Evolutionary conservation across 2,113 vertebrate genomes (phyloP).

Genomic region (Trematomus loennbergii): DNA sequence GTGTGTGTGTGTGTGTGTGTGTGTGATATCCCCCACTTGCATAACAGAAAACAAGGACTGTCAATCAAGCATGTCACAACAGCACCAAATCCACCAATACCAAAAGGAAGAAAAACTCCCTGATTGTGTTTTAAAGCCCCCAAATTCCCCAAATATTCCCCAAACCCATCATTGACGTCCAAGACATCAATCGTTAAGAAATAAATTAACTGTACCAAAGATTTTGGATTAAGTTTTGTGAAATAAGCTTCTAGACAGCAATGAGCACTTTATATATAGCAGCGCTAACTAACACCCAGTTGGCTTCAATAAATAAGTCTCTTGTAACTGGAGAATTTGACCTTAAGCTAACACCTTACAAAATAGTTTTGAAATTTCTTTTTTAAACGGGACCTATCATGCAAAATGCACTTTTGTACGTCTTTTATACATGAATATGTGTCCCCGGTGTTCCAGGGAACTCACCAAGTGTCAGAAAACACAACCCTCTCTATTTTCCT

Average conservation of each 20-base stretch:
- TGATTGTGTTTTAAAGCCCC: neutral
- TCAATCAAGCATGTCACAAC: conserved; percentile 23
- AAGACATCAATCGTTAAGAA: neutral
- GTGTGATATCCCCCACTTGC: neutral
- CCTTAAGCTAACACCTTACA: neutral
- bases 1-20: neutral
- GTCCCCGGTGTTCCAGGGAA: too few species aligned
- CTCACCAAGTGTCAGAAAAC: too few species aligned
- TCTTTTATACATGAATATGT: too few species aligned
- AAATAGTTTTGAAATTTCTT: neutral
- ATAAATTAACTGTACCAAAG: neutral
- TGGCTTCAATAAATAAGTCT: neutral
- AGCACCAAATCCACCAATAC: conserved; percentile 10
- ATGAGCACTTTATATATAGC: neutral
- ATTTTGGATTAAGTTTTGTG: neutral
- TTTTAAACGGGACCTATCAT: too few species aligned
- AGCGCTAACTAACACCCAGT: neutral
- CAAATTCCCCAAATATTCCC: neutral
- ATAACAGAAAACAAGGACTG: conserved; percentile 17
- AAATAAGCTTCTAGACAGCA: neutral
- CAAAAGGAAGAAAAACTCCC: neutral
- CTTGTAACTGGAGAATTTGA: neutral
- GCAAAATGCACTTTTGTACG: too few species aligned
- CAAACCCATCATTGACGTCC: neutral
- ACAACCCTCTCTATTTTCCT: too few species aligned